A percentile compares a stretch with the other conserved stretches of the same genome.
phyloP scores from a whole-genome alignment of 1,140 invertebrate species.

The Sarcophaga bullata region DNA sequence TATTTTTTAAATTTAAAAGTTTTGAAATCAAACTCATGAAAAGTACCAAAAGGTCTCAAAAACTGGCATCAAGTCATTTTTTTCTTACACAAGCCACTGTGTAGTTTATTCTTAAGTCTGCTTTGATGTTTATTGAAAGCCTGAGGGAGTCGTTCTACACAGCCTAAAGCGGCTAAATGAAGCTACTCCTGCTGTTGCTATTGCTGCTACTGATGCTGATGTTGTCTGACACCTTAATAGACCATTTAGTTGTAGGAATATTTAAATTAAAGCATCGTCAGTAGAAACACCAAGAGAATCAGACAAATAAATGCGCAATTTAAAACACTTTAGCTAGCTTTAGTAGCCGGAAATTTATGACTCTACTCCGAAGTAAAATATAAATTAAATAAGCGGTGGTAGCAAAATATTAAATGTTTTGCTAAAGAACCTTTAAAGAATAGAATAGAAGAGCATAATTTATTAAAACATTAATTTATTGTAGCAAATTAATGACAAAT shows the following conservation, averaged over 20 bases:
- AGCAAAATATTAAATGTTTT: neutral
- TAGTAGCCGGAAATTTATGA: constrained; percentile 13
- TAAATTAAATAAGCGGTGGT: neutral
- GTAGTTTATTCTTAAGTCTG: no score
- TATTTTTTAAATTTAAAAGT: no score
- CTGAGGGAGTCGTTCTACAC: neutral
- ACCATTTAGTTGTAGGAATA: neutral
- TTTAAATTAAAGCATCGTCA: neutral
- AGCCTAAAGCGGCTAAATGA: neutral
- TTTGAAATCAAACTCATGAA: no score
- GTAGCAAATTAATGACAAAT: constrained; percentile 18
- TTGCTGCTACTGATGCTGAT: neutral
- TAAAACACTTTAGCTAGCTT: neutral
- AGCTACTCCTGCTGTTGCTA: neutral
- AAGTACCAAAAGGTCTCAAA: no score
- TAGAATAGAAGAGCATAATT: neutral
- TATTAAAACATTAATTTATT: neutral
- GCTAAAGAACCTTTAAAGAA: no score
- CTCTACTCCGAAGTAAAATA: neutral
- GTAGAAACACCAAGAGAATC: neutral
- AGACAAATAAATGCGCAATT: constrained; percentile 11
- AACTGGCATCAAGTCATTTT: no score
- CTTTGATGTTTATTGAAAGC: neutral
- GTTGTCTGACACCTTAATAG: neutral
- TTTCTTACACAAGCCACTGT: neutral